A percentile compares a stretch with the other conserved stretches of the same genome.
These are phyloP conservation scores for Orientallactaga bullata DNA, from an alignment of 2,113 vertebrate species.

Conservation along the genomic window DNA sequence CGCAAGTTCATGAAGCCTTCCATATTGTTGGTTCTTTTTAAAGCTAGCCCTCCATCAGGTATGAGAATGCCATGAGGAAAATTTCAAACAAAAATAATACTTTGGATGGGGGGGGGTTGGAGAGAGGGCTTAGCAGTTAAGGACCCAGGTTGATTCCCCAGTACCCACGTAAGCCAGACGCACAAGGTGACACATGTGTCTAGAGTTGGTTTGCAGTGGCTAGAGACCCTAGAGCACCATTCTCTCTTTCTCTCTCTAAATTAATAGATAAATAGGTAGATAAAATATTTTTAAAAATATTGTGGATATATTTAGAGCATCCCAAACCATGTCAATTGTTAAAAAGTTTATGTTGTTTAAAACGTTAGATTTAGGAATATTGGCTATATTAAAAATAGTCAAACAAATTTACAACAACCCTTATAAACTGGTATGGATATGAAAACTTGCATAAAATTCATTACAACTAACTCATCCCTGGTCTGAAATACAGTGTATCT, in stretches of 20 bases:
- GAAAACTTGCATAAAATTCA: constrained; percentile 76
- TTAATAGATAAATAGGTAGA: too few relatives aligned
- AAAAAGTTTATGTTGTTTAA: constrained; percentile 28
- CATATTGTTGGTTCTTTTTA: too few relatives aligned
- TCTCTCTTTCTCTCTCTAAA: too few relatives aligned
- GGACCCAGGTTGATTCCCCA: too few relatives aligned
- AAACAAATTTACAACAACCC: neutral
- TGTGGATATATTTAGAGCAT: neutral
- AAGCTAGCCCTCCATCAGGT: neutral
- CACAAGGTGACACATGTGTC: too few relatives aligned
- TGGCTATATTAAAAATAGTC: neutral
- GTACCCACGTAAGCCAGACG: too few relatives aligned
- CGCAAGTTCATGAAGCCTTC: too few relatives aligned
- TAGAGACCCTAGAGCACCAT: too few relatives aligned
- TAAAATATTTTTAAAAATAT: neutral
- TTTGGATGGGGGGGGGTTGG: too few relatives aligned
- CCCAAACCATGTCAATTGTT: neutral
- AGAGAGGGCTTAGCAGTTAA: too few relatives aligned
- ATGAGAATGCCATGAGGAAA: constrained; percentile 22
- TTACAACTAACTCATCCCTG: constrained; percentile 64
- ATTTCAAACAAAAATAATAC: neutral
- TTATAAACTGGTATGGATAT: constrained; percentile 44
- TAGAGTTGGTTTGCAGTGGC: too few relatives aligned
- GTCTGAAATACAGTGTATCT: constrained; percentile 75
- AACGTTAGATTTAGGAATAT: neutral